Evolutionary conservation across 2,113 vertebrate species (phyloP).

Genomic region (Chaenocephalus aceratus): DNA sequence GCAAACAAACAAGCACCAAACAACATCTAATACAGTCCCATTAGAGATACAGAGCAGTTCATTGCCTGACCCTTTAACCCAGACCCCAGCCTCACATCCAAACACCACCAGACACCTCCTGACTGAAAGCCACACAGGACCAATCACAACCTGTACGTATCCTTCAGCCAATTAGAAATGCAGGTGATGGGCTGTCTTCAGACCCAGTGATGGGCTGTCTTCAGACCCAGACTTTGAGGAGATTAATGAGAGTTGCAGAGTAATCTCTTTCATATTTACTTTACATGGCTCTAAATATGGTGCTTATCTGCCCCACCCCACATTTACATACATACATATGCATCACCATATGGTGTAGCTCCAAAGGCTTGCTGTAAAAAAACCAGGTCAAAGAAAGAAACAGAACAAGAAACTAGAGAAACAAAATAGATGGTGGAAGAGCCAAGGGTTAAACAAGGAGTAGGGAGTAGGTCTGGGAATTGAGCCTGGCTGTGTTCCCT

Average conservation of each 20-base stretch:
- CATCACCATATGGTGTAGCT: constrained; percentile 46
- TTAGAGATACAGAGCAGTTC: not conserved
- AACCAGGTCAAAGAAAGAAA: constrained; percentile 16
- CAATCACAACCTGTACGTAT: constrained; percentile 43
- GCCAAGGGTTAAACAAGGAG: constrained; percentile 27
- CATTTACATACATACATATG: constrained; percentile 40
- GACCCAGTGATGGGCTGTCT: too few species aligned
- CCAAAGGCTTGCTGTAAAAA: constrained; percentile 32
- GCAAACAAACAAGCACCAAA: not conserved
- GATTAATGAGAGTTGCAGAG: constrained; percentile 59
- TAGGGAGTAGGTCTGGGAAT: constrained; percentile 40
- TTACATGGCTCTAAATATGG: constrained; percentile 70
- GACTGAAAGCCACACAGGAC: constrained; percentile 39
- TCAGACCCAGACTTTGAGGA: constrained; percentile 48
- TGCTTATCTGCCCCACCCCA: constrained; percentile 45
- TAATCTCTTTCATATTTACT: constrained; percentile 76
- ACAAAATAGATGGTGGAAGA: constrained; percentile 12
- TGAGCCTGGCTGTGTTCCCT: constrained; percentile 54
- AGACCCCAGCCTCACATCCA: constrained; percentile 26
- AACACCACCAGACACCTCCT: constrained; percentile 7
- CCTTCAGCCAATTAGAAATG: constrained; percentile 41
- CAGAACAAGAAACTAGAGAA: constrained; percentile 25
- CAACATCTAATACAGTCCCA: not conserved
- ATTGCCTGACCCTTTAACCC: constrained; percentile 34
- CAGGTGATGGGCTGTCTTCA: constrained; percentile 17